Evolutionary conservation across 2,113 vertebrate genomes (phyloP).

Genomic region (cattle (Bos taurus)): DNA sequence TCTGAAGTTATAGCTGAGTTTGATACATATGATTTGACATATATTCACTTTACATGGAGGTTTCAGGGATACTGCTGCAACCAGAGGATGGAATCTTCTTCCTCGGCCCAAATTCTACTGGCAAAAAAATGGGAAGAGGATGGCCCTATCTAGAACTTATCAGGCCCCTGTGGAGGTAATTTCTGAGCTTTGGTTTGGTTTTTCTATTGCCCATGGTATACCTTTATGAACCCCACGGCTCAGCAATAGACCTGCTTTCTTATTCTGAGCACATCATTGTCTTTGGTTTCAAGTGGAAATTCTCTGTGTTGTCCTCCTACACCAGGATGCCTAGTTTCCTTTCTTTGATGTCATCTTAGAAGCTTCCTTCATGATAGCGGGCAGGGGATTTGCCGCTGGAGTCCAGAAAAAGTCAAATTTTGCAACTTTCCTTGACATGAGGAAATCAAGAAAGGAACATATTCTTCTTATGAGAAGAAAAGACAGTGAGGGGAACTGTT

Average conservation of each 20-base stretch:
- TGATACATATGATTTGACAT: neutral
- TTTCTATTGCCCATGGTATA: neutral
- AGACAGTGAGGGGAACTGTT: neutral
- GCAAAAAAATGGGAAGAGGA: neutral
- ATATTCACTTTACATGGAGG: neutral
- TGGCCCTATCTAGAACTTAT: neutral
- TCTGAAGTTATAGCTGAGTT: neutral
- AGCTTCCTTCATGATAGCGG: neutral
- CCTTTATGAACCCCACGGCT: neutral
- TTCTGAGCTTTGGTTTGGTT: neutral
- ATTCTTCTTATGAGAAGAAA: neutral
- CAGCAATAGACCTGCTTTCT: neutral
- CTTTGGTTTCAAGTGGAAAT: neutral
- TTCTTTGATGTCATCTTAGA: neutral
- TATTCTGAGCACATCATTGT: neutral
- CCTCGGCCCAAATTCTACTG: neutral
- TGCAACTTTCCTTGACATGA: neutral
- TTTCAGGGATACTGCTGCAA: neutral
- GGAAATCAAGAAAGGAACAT: neutral
- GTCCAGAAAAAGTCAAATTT: neutral
- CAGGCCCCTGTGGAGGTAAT: neutral
- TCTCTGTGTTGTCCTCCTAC: neutral
- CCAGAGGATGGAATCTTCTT: neutral
- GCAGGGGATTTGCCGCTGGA: neutral
- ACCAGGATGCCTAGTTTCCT: neutral